Evolutionary conservation across 1,140 invertebrate genomes (phyloP).

Genomic region (Leptinotarsa lineolata): DNA sequence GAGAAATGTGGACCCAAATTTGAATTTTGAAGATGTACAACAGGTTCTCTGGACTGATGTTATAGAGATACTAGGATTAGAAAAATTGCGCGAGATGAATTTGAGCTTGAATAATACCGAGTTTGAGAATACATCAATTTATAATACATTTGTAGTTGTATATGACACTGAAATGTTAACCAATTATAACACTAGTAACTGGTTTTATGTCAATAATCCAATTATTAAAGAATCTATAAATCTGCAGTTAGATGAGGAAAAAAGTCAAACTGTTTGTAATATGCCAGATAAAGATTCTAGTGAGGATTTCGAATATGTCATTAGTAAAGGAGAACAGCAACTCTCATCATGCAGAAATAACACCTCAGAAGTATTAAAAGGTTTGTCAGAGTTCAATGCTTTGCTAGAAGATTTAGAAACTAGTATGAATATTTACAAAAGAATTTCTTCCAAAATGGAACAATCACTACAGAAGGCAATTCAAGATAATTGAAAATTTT

Average conservation of each 20-base stretch:
- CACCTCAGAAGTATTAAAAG: constrained; percentile 25
- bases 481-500: constrained; percentile 3
- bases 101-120: constrained; percentile 34
- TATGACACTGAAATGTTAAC: constrained; percentile 42
- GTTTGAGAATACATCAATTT: constrained; percentile 39
- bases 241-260: constrained; percentile 30
- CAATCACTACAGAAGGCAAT: constrained; percentile 15
- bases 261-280: not conserved
- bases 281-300: not conserved
- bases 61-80: constrained; percentile 42
- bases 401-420: constrained; percentile 45
- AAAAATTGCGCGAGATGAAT: constrained; percentile 46
- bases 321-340: not conserved
- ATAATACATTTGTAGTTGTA: constrained; percentile 48
- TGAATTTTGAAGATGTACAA: constrained; percentile 33
- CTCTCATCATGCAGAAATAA: not conserved
- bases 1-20: constrained; percentile 33
- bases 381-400: constrained; percentile 34
- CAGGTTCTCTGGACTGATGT: constrained; percentile 48
- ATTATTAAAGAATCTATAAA: constrained; percentile 40
- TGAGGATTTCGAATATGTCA: not conserved
- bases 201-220: constrained; percentile 51
- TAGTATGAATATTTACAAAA: constrained; percentile 44
- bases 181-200: constrained; percentile 39
- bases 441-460: constrained; percentile 32